Conservation (phyloP, 2,888 invertebrate species). For the Synergus umbraculus region DNA sequence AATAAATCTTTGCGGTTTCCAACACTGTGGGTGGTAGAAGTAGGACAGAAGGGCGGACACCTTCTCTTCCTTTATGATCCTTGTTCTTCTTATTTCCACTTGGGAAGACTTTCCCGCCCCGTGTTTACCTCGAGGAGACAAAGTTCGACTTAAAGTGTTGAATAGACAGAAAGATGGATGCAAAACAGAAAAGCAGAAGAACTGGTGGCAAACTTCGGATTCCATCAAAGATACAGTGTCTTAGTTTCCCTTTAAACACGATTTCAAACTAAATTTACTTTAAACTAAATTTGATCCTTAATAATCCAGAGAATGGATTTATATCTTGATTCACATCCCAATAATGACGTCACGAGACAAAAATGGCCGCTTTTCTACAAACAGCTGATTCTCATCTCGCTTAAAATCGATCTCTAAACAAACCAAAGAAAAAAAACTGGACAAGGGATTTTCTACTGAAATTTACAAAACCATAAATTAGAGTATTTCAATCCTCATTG, state of each 20-base stretch:
- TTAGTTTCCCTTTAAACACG: not conserved
- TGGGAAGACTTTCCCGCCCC: slow-evolving; percentile 49
- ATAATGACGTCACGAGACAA: not conserved
- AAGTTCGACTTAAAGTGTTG: slow-evolving; percentile 53
- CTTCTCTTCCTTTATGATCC: slow-evolving; percentile 16
- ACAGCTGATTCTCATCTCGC: not conserved
- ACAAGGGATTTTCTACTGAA: not conserved
- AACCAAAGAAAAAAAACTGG: no score
- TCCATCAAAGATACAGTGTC: not conserved
- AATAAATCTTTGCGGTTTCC: slow-evolving; percentile 51
- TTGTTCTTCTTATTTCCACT: slow-evolving; percentile 24
- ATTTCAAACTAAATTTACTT: no score
- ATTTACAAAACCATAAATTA: no score
- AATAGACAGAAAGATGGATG: slow-evolving; percentile 31
- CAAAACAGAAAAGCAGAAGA: slow-evolving; percentile 28
- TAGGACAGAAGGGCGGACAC: slow-evolving; percentile 14
- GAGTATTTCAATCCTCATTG: no score
- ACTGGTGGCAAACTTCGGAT: slow-evolving; percentile 18
- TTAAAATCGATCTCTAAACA: not conserved
- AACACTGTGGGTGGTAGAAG: slow-evolving; percentile 52
- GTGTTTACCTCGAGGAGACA: slow-evolving; percentile 61
- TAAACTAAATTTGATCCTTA: no score
- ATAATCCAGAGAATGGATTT: not conserved
- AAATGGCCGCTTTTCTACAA: not conserved
- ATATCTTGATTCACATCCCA: no score